phyloP scores from a whole-genome alignment of 2,113 vertebrate species.

The Dasyornis broadbenti region DNA sequence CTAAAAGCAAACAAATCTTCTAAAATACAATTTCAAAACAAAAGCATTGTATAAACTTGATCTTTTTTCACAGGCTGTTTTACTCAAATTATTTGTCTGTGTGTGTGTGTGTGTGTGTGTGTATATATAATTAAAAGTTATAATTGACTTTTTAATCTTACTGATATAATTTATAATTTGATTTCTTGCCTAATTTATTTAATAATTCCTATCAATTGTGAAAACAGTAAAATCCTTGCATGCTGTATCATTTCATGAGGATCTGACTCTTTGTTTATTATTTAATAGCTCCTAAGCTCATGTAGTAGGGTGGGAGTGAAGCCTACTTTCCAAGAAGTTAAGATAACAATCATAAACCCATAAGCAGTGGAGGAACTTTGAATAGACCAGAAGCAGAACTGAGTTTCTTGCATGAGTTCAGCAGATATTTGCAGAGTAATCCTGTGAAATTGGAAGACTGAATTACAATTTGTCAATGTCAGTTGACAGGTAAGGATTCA shows the following conservation, averaged over 20 bases:
- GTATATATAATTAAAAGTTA: not conserved
- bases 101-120: not conserved
- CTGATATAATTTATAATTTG: not conserved
- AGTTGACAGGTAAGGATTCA: not conserved
- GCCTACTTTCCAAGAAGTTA: not conserved
- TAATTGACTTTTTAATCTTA: not conserved
- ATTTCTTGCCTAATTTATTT: not conserved
- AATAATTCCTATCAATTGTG: not conserved
- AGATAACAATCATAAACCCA: not conserved
- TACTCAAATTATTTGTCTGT: not conserved
- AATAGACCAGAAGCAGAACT: not conserved
- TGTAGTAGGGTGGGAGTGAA: not conserved
- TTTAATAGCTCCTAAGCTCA: not conserved
- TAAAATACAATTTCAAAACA: not conserved
- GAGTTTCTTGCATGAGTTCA: not conserved
- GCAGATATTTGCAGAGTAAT: not conserved
- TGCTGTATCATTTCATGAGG: not conserved
- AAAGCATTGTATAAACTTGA: not conserved
- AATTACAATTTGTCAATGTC: not conserved
- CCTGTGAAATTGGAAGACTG: not conserved
- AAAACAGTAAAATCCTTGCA: not conserved
- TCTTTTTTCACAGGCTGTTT: not conserved
- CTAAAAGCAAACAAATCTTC: not conserved
- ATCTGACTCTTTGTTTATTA: not conserved
- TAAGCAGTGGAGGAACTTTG: not conserved